phyloP scores from a whole-genome alignment of 37 sponge, comb jelly and placozoan species.

The Diacarnus erythraeanus region DNA sequence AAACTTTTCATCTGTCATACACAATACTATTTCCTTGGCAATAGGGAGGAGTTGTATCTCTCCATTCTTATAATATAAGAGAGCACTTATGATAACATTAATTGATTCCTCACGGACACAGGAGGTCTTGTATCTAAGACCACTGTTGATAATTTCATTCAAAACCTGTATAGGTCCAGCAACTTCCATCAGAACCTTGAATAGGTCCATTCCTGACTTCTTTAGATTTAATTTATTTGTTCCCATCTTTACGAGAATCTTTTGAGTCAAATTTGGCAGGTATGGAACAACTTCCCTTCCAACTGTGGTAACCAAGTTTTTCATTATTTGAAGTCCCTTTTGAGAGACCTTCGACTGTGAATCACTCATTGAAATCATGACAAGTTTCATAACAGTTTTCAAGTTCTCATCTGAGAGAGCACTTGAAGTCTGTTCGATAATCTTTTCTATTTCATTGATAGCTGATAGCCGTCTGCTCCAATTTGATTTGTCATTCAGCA shows the following conservation, averaged over 20 bases:
- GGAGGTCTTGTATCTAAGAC: conserved; percentile 46
- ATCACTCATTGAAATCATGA: conserved; percentile 53
- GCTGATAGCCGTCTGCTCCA: conserved; percentile 46
- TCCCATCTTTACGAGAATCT: conserved; percentile 58
- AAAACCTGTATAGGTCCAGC: conserved; percentile 46
- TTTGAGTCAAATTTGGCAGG: conserved; percentile 13
- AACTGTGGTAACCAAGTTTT: conserved; percentile 1
- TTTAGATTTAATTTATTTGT: conserved; percentile 58
- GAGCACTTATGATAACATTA: conserved; percentile 67
- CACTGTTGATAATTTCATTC: conserved; percentile 32
- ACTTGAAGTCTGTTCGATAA: conserved; percentile 5
- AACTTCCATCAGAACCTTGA: conserved; percentile 58
- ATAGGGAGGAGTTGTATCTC: conserved; percentile 50
- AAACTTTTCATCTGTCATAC: conserved; percentile 60
- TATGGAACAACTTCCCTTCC: conserved; percentile 9
- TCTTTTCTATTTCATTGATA: conserved; percentile 25
- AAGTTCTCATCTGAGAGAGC: conserved; percentile 13
- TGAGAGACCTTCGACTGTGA: conserved; percentile 69
- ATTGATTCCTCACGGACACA: conserved; percentile 78
- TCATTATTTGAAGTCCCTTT: conserved; percentile 61
- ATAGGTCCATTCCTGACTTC: conserved; percentile 57
- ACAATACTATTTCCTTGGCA: conserved; percentile 48
- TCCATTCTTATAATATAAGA: conserved; percentile 52
- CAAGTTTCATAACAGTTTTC: conserved; percentile 24
- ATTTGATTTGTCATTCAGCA: conserved; percentile 19